Percentiles rank a stretch among this genome's conserved stretches.
phyloP scores from a whole-genome alignment of 1,140 invertebrate genomes.

The Homarus americanus region DNA sequence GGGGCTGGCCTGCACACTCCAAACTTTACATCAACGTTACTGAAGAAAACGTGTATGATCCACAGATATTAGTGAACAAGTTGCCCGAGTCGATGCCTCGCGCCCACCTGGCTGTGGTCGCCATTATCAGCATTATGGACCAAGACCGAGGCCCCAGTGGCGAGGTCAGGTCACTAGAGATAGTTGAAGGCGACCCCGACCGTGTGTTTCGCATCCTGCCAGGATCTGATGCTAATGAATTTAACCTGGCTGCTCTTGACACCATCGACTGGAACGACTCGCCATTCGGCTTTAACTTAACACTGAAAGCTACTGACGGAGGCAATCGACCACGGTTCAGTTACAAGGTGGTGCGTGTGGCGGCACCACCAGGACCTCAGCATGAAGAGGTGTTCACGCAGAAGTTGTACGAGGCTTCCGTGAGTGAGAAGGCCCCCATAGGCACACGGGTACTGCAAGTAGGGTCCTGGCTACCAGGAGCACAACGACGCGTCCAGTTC shows the following conservation, averaged over 20 bases:
- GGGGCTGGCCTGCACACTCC: constrained; percentile 83
- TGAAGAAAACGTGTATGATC: constrained; percentile 91
- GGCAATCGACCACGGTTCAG: constrained; percentile 87
- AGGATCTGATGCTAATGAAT: constrained; percentile 79
- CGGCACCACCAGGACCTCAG: constrained; percentile 88
- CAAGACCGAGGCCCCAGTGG: constrained; percentile 91
- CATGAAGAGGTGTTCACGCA: constrained; percentile 92
- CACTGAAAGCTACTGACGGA: constrained; percentile 89
- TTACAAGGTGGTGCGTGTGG: constrained; percentile 87
- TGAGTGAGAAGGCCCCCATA: constrained; percentile 92
- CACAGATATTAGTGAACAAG: constrained; percentile 87
- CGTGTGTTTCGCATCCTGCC: constrained; percentile 88
- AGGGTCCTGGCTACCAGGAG: constrained; percentile 90
- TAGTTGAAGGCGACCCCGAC: constrained; percentile 92
- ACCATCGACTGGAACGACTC: constrained; percentile 87
- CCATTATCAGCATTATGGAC: constrained; percentile 91
- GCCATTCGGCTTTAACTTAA: constrained; percentile 90
- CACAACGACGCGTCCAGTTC: constrained; percentile 89
- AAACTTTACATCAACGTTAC: constrained; percentile 87
- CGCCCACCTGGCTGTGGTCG: constrained; percentile 91
- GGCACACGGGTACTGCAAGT: constrained; percentile 93
- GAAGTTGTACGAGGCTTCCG: constrained; percentile 90
- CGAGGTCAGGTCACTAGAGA: constrained; percentile 89
- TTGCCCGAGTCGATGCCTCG: constrained; percentile 90
- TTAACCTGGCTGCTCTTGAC: constrained; percentile 84